These are phyloP conservation scores for Diogma glabrata DNA, from an alignment of 2,888 invertebrate species.

Conservation along the genomic window DNA sequence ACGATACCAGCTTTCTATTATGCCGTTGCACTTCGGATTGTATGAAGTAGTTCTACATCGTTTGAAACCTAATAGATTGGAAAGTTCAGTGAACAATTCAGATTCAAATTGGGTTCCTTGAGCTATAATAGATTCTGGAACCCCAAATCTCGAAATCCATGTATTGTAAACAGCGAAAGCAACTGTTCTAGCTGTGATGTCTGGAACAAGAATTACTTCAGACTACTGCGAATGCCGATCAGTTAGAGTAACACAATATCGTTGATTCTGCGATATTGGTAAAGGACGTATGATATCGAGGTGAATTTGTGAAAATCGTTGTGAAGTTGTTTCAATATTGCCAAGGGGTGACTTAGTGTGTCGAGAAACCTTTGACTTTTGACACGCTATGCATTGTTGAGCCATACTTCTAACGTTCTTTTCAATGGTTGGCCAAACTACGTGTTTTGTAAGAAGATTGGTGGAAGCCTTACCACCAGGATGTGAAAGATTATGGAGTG, in stretches of 20 bases:
- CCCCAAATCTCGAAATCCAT: neutral
- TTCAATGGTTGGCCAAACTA: no score
- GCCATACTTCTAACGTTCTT: no score
- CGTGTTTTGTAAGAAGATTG: no score
- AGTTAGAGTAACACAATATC: neutral
- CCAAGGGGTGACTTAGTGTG: no score
- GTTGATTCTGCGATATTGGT: neutral
- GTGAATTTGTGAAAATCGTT: no score
- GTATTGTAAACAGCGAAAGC: neutral
- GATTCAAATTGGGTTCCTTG: neutral
- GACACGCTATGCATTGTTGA: no score
- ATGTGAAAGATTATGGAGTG: no score
- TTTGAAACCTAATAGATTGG: neutral
- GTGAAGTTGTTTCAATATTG: no score
- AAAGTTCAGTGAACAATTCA: neutral
- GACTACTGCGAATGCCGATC: neutral
- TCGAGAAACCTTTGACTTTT: no score
- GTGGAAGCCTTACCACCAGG: no score
- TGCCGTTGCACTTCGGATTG: neutral
- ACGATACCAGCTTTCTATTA: no score
- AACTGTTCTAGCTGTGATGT: neutral
- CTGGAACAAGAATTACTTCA: no score
- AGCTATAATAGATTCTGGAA: neutral
- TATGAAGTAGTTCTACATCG: neutral
- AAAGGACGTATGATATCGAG: neutral